A percentile compares a stretch with the other conserved stretches of the same genome.
Evolutionary conservation across 2,888 invertebrate genomes (phyloP).

Genomic region (Drosophila anomalata): DNA sequence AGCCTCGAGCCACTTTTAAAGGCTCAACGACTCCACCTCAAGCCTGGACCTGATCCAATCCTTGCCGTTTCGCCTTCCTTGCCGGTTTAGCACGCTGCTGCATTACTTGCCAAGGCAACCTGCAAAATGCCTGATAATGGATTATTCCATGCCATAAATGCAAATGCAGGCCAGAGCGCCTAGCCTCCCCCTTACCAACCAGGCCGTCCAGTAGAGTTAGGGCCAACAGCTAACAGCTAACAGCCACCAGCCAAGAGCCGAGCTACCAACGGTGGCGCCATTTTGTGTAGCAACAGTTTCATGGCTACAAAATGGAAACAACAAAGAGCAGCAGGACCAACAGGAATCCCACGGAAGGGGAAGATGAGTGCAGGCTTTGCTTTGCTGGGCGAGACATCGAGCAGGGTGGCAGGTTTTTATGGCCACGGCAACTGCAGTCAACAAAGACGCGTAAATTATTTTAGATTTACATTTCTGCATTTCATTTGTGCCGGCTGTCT

Average conservation of each 20-base stretch:
- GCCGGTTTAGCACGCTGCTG: conserved; percentile 48
- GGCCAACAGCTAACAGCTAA: conserved; percentile 34
- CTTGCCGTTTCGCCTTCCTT: conserved; percentile 13
- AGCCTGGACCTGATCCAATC: conserved; percentile 10
- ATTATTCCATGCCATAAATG: conserved; percentile 78
- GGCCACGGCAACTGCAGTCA: conserved; percentile 68
- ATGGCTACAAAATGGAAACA: conserved; percentile 46
- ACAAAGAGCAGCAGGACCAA: conserved; percentile 40
- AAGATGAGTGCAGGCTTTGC: conserved; percentile 1
- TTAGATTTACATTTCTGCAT: conserved; percentile 81
- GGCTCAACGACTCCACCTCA: conserved; percentile 55
- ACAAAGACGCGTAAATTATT: conserved; percentile 82
- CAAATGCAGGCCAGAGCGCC: conserved; percentile 65
- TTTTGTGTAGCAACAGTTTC: conserved; percentile 71
- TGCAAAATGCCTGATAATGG: conserved; percentile 79
- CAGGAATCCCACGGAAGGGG: neutral
- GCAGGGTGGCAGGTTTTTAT: conserved; percentile 42
- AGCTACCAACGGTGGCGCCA: conserved; percentile 62
- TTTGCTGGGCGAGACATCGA: neutral
- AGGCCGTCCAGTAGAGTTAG: conserved; percentile 38
- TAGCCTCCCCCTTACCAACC: conserved; percentile 37
- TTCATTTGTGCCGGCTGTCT: conserved; percentile 66
- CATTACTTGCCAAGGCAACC: conserved; percentile 75
- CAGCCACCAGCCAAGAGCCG: conserved; percentile 27
- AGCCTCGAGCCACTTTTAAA: conserved; percentile 66